Evolutionary conservation across 2,797 vertebrate species (phyloP), one percentile per base, ranked within the genome.

Genomic region (Sebastes nivosus): DNA sequence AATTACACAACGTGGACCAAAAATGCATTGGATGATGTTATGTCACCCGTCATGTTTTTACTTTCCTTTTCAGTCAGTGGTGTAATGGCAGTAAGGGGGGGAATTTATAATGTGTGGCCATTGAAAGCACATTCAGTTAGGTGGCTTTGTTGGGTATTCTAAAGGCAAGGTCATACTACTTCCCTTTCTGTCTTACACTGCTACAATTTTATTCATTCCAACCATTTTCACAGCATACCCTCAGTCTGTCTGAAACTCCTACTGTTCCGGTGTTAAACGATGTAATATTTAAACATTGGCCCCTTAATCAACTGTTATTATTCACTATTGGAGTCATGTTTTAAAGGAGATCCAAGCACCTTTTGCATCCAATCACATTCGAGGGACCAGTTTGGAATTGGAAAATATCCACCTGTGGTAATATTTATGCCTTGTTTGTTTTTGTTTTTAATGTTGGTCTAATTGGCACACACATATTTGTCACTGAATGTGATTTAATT

Each of bases 1-100:
- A 81, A 86, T 80, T 57, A 80, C 74, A 81, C 36, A 87, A 89
- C 38, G 76, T 86, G 94, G 94, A 95, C 94, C 94, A 95, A 95
- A 95, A 92, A 92, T 82, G 36, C 79, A 88, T 78, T 32, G 8
- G 66, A 78, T 85, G 74, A 85, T 80, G 68, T 63, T 24, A 77
- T 27, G 32, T 88, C 87, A 79, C 78, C 72, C 34, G 10, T 80
- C 75, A 61, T 81, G 50, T 81, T 80, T 68, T 66, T 82, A 67
- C 63, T 88, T 64, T 89, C 34, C 30, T 76, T 86, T 69, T 80
- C 22, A 60, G 64, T 80, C 64, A 46, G 74, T 60, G 74, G 79
- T 92, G 83, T 84, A 67, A 74, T 61, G 72, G 74, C 82, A 81
- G 61, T 72, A 84, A 75, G 72, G 38, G 25, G 54, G n/a, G n/a